Conservation (phyloP, 1,140 invertebrate genomes). For the Lamellibrachia luymesi region DNA sequence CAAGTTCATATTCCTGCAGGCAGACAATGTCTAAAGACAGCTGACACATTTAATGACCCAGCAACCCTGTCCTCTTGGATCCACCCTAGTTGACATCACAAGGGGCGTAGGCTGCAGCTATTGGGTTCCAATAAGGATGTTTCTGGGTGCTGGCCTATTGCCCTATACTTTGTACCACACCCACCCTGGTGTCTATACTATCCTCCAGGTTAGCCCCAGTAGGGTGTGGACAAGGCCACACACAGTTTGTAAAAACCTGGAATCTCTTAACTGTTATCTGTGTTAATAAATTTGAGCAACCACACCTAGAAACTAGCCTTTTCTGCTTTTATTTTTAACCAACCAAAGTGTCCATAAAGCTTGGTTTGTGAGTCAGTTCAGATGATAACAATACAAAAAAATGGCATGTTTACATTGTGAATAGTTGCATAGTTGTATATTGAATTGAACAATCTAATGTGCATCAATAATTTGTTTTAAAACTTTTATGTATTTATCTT, state of each 20-base stretch:
- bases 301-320: background rate
- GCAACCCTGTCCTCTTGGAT: background rate
- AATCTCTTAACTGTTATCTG: background rate
- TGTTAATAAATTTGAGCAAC: background rate
- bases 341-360: background rate
- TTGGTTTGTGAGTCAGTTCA: background rate
- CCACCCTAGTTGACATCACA: background rate
- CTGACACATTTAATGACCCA: background rate
- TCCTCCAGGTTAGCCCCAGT: background rate
- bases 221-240: background rate
- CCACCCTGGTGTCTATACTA: background rate
- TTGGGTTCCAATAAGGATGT: background rate
- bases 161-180: background rate
- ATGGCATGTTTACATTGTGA: background rate
- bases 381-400: background rate
- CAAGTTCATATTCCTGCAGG: background rate
- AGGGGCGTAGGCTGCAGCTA: background rate
- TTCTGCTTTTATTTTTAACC: background rate
- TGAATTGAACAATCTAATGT: too few species aligned
- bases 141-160: background rate
- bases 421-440: background rate
- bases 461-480: too few species aligned
- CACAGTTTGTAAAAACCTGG: background rate
- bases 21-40: background rate
- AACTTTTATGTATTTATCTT: too few species aligned